Evolutionary conservation across 2,113 vertebrate species (phyloP).

Genomic region (Neodontobutis hainanensis): DNA sequence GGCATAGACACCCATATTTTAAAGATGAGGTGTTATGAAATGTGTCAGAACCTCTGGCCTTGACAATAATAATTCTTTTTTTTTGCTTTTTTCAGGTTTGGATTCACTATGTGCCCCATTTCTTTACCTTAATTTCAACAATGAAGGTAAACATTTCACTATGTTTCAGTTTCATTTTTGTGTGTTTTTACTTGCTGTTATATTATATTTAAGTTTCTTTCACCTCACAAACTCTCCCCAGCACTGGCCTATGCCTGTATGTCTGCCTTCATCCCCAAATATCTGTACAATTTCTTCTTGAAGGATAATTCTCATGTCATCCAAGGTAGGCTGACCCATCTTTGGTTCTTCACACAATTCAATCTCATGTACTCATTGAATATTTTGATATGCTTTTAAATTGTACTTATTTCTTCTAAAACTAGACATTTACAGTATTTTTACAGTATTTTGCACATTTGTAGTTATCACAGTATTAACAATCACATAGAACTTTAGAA

Average conservation of each 20-base stretch:
- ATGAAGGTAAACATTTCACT: constrained; percentile 84
- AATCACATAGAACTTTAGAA: no score
- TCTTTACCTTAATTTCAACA: constrained; percentile 97
- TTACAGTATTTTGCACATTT: no score
- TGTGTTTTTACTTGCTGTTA: background rate
- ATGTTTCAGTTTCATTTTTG: background rate
- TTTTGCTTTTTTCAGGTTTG: constrained; percentile 81
- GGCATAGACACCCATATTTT: no score
- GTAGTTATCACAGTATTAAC: no score
- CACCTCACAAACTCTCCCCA: constrained; percentile 53
- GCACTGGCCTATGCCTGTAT: constrained; percentile 97
- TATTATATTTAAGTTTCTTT: constrained; percentile 5
- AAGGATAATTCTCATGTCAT: constrained; percentile 99
- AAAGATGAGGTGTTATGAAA: no score
- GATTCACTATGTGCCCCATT: constrained; percentile 98
- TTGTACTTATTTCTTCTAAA: no score
- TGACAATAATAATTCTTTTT: background rate
- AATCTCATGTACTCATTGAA: no score
- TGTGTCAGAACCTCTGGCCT: no score
- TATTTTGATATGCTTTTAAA: no score
- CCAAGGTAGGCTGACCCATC: constrained; percentile 82
- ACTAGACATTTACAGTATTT: no score
- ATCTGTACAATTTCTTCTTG: constrained; percentile 98
- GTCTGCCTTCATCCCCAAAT: constrained; percentile 99
- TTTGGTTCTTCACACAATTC: no score